Conservation (phyloP, 2,797 vertebrate species). For the Notolepis coatsorum region DNA sequence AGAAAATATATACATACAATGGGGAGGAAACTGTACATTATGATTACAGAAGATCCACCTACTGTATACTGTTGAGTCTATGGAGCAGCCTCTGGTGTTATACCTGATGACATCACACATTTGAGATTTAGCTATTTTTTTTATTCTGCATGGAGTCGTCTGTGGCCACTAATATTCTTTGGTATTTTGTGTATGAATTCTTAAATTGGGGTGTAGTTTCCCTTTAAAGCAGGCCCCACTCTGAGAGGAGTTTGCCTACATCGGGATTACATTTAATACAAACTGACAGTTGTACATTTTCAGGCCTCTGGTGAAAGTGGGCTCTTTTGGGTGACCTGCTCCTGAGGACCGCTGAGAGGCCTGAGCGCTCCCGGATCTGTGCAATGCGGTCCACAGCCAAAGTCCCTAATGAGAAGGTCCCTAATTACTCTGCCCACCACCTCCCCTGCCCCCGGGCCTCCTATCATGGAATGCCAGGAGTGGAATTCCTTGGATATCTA, state of each 20-base stretch:
- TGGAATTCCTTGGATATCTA: too few relatives aligned
- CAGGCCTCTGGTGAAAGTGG: conserved; percentile 36
- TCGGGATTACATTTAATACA: conserved; percentile 26
- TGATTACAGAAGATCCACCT: too few relatives aligned
- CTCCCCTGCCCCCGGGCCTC: not conserved
- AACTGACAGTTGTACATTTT: conserved; percentile 48
- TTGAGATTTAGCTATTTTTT: too few relatives aligned
- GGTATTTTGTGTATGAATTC: too few relatives aligned
- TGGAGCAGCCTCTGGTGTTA: too few relatives aligned
- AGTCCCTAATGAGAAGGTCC: not conserved
- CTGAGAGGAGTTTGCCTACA: not conserved
- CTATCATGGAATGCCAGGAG: not conserved
- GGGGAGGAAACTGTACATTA: too few relatives aligned
- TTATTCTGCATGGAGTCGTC: too few relatives aligned
- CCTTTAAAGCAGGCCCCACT: not conserved
- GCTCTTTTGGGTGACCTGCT: conserved; percentile 12
- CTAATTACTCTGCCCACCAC: not conserved
- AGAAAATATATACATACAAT: too few relatives aligned
- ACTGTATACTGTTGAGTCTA: too few relatives aligned
- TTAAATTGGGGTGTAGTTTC: too few relatives aligned
- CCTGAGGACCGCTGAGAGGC: not conserved
- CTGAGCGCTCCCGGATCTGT: conserved; percentile 14
- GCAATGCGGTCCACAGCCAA: not conserved
- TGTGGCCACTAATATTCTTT: too few relatives aligned
- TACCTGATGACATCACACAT: too few relatives aligned